Conservation (phyloP, 2,113 vertebrate species). For the Pangasianodon hypophthalmus region DNA sequence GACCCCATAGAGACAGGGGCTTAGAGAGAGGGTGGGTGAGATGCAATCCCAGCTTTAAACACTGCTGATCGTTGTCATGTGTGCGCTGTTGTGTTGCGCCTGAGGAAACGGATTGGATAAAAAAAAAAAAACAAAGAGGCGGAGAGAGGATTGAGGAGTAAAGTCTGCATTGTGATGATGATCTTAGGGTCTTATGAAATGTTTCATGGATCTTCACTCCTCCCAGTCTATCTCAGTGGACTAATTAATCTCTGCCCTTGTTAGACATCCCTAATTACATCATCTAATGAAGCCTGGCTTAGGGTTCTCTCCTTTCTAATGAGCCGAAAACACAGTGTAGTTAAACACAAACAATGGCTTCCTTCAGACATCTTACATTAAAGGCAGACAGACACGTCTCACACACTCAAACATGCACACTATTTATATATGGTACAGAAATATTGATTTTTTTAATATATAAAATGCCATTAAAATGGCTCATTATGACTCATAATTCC, state of each 20-base stretch:
- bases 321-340: slow-evolving; percentile 49
- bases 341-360: slow-evolving; percentile 31
- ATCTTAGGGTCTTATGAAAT: slow-evolving; percentile 37
- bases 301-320: slow-evolving; percentile 62
- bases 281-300: slow-evolving; percentile 64
- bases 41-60: slow-evolving; percentile 21
- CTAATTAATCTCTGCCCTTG: slow-evolving; percentile 73
- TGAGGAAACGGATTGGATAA: slow-evolving; percentile 33
- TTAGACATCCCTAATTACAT: slow-evolving; percentile 70
- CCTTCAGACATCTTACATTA: slow-evolving; percentile 1
- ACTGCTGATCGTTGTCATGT: slow-evolving; percentile 56
- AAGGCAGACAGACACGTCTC: not conserved
- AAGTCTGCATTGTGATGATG: slow-evolving; percentile 22
- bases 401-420: not conserved
- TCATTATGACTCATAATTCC: not conserved
- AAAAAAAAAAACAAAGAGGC: not conserved
- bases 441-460: too few relatives aligned
- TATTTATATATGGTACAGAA: not conserved
- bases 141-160: not conserved
- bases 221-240: slow-evolving; percentile 59
- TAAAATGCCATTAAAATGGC: too few relatives aligned
- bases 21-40: slow-evolving; percentile 6
- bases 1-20: not conserved
- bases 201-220: slow-evolving; percentile 36
- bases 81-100: slow-evolving; percentile 61